Conservation (phyloP, 1,140 invertebrate species). For the Heliconius congener region DNA sequence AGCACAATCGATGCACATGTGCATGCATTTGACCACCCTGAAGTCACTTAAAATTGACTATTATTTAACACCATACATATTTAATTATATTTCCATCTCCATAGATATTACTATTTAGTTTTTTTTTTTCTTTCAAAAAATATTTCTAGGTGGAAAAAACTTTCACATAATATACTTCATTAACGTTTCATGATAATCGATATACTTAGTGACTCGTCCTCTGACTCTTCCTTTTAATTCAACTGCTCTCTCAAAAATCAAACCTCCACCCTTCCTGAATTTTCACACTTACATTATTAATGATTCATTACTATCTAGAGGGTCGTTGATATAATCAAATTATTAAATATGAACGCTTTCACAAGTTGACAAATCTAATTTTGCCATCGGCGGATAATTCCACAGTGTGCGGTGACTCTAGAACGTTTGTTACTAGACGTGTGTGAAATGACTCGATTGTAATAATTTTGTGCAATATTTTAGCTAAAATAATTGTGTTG, state of each 20-base stretch:
- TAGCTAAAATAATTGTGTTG: conserved; percentile 50
- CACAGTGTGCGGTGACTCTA: conserved; percentile 3
- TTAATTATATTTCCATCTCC: neutral
- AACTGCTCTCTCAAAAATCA: neutral
- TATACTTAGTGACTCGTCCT: neutral
- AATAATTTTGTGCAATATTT: conserved; percentile 51
- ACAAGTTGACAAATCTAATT: conserved; percentile 14
- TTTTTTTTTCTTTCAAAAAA: neutral
- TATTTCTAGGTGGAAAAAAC: neutral
- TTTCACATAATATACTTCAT: neutral
- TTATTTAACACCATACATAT: neutral
- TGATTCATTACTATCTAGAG: conserved; percentile 8
- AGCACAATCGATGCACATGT: conserved; percentile 2
- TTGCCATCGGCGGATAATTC: conserved; percentile 12
- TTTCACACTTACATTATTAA: conserved; percentile 11
- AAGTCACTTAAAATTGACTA: neutral
- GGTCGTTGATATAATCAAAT: conserved; percentile 8
- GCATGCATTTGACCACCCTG: neutral
- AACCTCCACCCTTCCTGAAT: neutral
- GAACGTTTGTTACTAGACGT: conserved; percentile 3
- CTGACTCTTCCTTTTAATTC: neutral
- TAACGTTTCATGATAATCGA: neutral
- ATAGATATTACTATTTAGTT: neutral
- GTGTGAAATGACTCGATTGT: conserved; percentile 46
- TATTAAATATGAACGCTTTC: conserved; percentile 14